These are phyloP conservation scores for Chrysoperla carnea DNA, from an alignment of 1,140 invertebrate genomes.

Conservation along the genomic window DNA sequence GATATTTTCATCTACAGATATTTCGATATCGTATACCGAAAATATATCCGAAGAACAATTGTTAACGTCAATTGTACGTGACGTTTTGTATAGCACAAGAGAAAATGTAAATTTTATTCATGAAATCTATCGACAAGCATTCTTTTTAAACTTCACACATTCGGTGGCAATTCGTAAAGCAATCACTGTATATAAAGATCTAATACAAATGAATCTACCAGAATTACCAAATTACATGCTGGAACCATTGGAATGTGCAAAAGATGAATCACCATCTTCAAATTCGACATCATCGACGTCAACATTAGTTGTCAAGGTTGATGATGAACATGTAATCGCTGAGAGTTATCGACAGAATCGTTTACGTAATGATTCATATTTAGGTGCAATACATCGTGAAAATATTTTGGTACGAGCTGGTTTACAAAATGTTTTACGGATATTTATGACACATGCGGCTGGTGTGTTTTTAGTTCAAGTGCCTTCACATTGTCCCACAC, in stretches of 20 bases:
- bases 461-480: conserved; percentile 80
- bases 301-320: conserved; percentile 15
- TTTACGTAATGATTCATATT: conserved; percentile 66
- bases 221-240: conserved; percentile 74
- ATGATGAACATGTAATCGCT: conserved; percentile 22
- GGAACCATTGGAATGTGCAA: conserved; percentile 46
- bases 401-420: conserved; percentile 62
- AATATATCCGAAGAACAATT: conserved; percentile 16
- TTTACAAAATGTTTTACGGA: conserved; percentile 71
- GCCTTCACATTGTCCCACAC: conserved; percentile 28
- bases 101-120: conserved; percentile 92
- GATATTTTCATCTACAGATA: not conserved
- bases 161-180: conserved; percentile 74
- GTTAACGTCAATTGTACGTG: conserved; percentile 44
- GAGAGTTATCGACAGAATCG: conserved; percentile 37
- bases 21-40: conserved; percentile 5
- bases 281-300: conserved; percentile 12
- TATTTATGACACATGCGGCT: conserved; percentile 89
- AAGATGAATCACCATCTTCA: conserved; percentile 21
- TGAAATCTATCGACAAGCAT: conserved; percentile 85
- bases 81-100: conserved; percentile 73
- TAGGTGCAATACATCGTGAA: conserved; percentile 61
- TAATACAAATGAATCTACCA: conserved; percentile 74
- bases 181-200: conserved; percentile 89
- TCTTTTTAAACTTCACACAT: conserved; percentile 76